Evolutionary conservation across 2,888 invertebrate genomes (phyloP), one percentile per base, ranked within the genome.

Genomic region (Barypeithes pellucidus): DNA sequence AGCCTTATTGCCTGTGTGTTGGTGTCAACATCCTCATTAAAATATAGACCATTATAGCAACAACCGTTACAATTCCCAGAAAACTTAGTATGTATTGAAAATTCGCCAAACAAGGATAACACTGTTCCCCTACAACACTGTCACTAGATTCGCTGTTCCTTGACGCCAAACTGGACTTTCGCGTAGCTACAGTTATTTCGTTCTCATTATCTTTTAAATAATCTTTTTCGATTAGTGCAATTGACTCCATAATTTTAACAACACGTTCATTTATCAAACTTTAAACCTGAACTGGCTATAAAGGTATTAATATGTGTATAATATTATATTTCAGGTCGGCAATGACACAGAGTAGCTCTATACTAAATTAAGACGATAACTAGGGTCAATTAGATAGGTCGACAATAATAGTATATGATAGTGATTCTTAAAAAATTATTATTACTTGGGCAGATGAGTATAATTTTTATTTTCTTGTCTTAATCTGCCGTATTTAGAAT

Each of bases 81-180:
- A 18, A 33, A 39, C 75, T 71, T 24, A 75, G 50, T 50, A 75
- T 62, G 50, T 61, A 67, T 47, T 71, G 75, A 16, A 72, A 73
- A 68, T 65, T 59, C n/a, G 68, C 59, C 22, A 69, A 60, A 36
- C 68, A 68, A 18, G 68, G 73, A 45, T 65, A 69, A 52, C 69
- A 73, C 65, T 50, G 33, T 16, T 50, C 9, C 14, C 62, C 60
- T 41, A 65, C n/a, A 18, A 62, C 18, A 16, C 22, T 41, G 0
- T 66, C 72, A 24, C 47, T 18, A 8, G 47, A 63, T 1, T 45
- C 18, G 29, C 36, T 20, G 22, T 22, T 47, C 8, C 12, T n/a
- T 43, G 52, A 61, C 8, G 18, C 20, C n/a, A 18, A 18, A 24
- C 24, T 36, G 14, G 14, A 11, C 20, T 45, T 16, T n/a, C 61